Conservation (phyloP, 2,888 invertebrate species). For the Phlogophora meticulosa region DNA sequence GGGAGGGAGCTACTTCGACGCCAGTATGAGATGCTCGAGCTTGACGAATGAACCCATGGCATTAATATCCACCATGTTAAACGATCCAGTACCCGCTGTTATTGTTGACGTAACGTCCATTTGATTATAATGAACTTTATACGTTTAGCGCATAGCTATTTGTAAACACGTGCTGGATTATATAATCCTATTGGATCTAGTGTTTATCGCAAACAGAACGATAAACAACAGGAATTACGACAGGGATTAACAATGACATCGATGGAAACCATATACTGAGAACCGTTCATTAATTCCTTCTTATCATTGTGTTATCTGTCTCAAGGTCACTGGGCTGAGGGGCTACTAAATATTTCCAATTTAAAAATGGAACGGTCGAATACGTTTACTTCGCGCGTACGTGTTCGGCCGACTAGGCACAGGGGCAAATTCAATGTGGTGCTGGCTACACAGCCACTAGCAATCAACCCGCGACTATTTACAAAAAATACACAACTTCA, state of each 20-base stretch:
- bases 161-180: conserved; percentile 5
- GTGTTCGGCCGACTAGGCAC: no score
- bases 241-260: conserved; percentile 38
- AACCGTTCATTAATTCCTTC: conserved; percentile 22
- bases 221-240: conserved; percentile 37
- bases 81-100: not conserved
- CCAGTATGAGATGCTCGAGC: not conserved
- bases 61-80: not conserved
- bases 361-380: no score
- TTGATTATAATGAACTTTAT: not conserved
- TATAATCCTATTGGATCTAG: conserved; percentile 34
- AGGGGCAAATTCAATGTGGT: not conserved
- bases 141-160: conserved; percentile 12
- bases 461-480: no score
- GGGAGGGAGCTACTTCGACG: not conserved
- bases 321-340: no score
- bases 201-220: conserved; percentile 39
- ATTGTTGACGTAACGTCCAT: not conserved
- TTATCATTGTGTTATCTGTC: conserved; percentile 29
- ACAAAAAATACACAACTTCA: not conserved
- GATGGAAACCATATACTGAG: conserved; percentile 16
- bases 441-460: no score
- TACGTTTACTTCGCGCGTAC: no score
- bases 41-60: not conserved
- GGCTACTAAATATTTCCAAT: not conserved